Evolutionary conservation across 2,888 invertebrate species (phyloP).

Genomic region (Drosophila nigricruria): DNA sequence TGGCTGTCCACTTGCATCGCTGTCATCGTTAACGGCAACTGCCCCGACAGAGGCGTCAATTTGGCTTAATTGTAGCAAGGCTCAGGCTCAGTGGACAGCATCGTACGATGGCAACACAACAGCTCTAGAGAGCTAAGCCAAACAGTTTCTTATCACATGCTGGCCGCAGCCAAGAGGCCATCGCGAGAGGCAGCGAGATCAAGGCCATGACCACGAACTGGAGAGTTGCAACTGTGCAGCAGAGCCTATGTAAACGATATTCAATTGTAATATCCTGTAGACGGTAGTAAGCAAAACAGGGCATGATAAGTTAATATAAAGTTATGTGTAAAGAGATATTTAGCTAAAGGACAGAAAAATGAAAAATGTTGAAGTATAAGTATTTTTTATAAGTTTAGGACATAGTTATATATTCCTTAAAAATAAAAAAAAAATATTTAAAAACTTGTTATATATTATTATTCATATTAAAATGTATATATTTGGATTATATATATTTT

Average conservation of each 20-base stretch:
- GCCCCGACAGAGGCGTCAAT: constrained; percentile 55
- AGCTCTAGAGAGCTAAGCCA: constrained; percentile 16
- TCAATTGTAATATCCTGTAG: constrained; percentile 55
- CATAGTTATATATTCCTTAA: too few relatives aligned
- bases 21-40: constrained; percentile 64
- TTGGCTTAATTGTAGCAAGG: constrained; percentile 71
- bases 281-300: neutral
- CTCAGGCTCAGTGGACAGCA: neutral
- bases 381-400: too few relatives aligned
- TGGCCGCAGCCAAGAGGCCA: constrained; percentile 4
- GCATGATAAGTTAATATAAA: neutral
- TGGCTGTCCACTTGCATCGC: constrained; percentile 62
- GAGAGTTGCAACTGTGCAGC: constrained; percentile 24
- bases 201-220: constrained; percentile 54
- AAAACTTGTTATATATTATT: neutral
- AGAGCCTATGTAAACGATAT: constrained; percentile 60
- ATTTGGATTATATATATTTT: neutral
- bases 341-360: too few relatives aligned
- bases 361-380: too few relatives aligned
- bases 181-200: constrained; percentile 29
- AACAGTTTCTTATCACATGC: constrained; percentile 39
- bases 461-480: neutral
- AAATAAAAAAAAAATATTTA: too few relatives aligned
- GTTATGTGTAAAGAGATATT: neutral
- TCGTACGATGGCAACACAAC: constrained; percentile 2